These are phyloP conservation scores for Cephus rjabovi DNA, from an alignment of 2,888 invertebrate species.

Conservation along the genomic window DNA sequence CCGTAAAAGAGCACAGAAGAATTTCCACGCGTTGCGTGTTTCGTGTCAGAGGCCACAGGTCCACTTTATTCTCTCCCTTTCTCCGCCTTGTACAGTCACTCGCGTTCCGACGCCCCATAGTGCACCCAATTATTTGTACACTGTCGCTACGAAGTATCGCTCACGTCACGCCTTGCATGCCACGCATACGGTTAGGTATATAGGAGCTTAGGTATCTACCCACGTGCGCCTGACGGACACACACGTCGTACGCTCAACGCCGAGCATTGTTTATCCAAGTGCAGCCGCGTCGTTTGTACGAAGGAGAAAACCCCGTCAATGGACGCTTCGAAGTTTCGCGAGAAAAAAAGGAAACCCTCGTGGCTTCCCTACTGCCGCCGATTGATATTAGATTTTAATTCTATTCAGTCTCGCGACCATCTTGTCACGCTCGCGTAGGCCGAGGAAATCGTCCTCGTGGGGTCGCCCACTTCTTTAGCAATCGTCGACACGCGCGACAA, in stretches of 20 bases:
- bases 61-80: neutral
- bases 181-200: neutral
- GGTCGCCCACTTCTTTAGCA: neutral
- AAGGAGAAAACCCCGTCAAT: neutral
- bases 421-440: neutral
- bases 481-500: neutral
- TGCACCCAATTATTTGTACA: neutral
- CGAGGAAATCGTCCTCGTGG: neutral
- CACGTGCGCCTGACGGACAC: slow-evolving; percentile 12
- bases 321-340: neutral
- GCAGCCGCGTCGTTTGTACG: slow-evolving; percentile 35
- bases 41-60: neutral
- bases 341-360: neutral
- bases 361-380: too few species aligned
- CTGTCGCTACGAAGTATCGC: neutral
- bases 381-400: neutral
- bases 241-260: slow-evolving; percentile 36
- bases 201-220: neutral
- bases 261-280: slow-evolving; percentile 42
- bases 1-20: neutral
- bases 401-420: neutral
- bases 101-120: neutral
- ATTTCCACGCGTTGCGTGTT: neutral
- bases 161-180: neutral
- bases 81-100: neutral